Conservation (phyloP, 2,797 vertebrate species). For the Leptoclinus maculatus region DNA sequence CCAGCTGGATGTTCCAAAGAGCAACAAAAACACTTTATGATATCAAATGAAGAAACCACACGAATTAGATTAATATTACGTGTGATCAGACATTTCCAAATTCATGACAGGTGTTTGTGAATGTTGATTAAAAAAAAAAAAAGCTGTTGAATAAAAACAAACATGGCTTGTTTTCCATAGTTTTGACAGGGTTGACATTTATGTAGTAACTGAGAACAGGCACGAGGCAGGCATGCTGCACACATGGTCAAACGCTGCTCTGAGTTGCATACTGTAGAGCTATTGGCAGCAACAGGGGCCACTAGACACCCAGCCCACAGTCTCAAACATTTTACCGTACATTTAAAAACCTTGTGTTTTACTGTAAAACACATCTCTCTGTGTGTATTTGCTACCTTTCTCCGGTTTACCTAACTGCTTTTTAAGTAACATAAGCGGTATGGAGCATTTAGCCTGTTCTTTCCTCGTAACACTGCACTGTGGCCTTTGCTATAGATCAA, state of each 20-base stretch:
- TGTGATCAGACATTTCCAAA: background rate
- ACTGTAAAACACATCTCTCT: background rate
- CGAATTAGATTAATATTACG: constrained; percentile 7
- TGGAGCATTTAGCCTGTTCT: constrained; percentile 8
- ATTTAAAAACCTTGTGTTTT: constrained; percentile 2
- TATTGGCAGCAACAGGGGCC: background rate
- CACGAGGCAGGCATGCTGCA: constrained; percentile 39
- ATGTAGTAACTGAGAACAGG: constrained; percentile 50
- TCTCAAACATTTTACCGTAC: constrained; percentile 1
- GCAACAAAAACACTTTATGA: background rate
- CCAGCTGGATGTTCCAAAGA: constrained; percentile 27
- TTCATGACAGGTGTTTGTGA: constrained; percentile 22
- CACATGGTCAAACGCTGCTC: constrained; percentile 65
- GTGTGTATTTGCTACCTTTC: background rate
- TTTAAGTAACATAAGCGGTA: constrained; percentile 35
- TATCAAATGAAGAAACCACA: constrained; percentile 10
- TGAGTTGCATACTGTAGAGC: constrained; percentile 18
- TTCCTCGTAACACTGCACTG: background rate
- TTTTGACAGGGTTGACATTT: constrained; percentile 46
- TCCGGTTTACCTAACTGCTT: constrained; percentile 22
- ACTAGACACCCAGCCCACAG: background rate
- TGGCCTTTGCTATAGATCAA: constrained; percentile 1
- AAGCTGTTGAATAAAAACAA: constrained; percentile 32
- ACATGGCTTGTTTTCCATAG: constrained; percentile 1
- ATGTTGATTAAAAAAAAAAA: constrained; percentile 2